Evolutionary conservation across 2,797 vertebrate species (phyloP).

Genomic region (Fratercula arctica): DNA sequence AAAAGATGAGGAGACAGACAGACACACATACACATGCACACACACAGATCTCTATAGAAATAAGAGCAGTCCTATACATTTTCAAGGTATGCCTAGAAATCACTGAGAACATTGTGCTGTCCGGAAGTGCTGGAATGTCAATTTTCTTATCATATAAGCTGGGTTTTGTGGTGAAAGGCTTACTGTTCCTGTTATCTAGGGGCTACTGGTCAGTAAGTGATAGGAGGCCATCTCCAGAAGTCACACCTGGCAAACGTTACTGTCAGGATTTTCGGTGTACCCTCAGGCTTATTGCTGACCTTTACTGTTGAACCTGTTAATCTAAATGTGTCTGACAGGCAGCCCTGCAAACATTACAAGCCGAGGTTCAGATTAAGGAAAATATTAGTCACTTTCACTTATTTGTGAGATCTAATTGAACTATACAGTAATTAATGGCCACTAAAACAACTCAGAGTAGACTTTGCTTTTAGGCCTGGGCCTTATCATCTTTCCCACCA

Average conservation of each 20-base stretch:
- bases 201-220: constrained; percentile 40
- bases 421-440: constrained; percentile 2
- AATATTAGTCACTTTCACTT: constrained; percentile 56
- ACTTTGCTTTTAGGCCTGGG: background rate
- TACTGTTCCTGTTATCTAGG: constrained; percentile 16
- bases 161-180: constrained; percentile 16
- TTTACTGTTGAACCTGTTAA: constrained; percentile 49
- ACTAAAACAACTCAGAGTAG: background rate
- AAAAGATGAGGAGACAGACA: background rate
- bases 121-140: background rate
- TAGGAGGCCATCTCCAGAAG: constrained; percentile 4
- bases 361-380: constrained; percentile 36
- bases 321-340: constrained; percentile 24
- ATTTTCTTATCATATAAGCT: constrained; percentile 26
- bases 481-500: background rate
- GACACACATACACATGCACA: accelerated
- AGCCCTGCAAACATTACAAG: constrained; percentile 17
- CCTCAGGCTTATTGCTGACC: constrained; percentile 47
- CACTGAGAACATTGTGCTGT: background rate
- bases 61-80: background rate
- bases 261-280: constrained; percentile 34
- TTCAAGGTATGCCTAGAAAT: background rate
- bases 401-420: constrained; percentile 31
- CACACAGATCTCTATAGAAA: background rate
- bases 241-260: constrained; percentile 41